Evolutionary conservation across 2,888 invertebrate genomes (phyloP).

Genomic region (Yponomeuta cagnagella): DNA sequence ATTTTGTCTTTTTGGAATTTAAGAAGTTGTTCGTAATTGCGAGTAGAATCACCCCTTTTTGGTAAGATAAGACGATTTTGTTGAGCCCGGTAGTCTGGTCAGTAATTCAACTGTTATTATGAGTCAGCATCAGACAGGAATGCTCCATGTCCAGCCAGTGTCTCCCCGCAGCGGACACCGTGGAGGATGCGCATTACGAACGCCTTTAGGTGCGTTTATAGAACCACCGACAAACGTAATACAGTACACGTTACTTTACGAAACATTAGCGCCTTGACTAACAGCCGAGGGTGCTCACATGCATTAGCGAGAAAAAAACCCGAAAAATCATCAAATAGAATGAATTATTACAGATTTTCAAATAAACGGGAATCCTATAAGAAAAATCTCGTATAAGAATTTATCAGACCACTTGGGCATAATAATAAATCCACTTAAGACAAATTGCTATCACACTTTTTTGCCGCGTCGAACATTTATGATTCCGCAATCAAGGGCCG

Average conservation of each 20-base stretch:
- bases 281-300: conserved; percentile 4
- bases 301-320: neutral
- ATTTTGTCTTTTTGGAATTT: too few species aligned
- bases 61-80: too few species aligned
- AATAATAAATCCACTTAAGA: conserved; percentile 8
- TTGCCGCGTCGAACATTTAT: conserved; percentile 36
- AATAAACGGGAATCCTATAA: conserved; percentile 7
- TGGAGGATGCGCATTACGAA: conserved; percentile 42
- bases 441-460: conserved; percentile 26
- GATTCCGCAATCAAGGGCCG: conserved; percentile 51
- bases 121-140: neutral
- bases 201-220: conserved; percentile 35
- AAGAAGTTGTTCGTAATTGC: too few species aligned
- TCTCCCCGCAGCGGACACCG: conserved; percentile 24
- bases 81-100: too few species aligned
- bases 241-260: conserved; percentile 10
- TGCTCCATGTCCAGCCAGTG: conserved; percentile 25
- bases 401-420: neutral
- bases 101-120: too few species aligned
- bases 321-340: neutral
- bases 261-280: conserved; percentile 5
- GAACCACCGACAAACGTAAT: conserved; percentile 24
- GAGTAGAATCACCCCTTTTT: too few species aligned
- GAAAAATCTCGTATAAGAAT: neutral
- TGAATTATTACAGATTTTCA: neutral